Base-by-base conservation (phyloP, 2,888 invertebrate species). In the Slavum lentiscoides region DNA sequence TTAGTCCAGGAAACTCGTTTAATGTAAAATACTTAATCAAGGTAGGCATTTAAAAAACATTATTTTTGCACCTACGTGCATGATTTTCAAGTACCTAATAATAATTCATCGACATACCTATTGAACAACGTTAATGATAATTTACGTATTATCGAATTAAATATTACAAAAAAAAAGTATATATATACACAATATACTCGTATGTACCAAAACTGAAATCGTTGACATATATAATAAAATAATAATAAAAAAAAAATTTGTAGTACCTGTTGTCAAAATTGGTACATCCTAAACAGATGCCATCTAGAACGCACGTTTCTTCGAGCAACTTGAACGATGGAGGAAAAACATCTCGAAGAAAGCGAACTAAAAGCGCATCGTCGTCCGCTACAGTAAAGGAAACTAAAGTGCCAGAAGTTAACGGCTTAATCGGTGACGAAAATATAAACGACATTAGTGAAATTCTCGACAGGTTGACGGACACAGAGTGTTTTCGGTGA, bases 11-110 rank as follows among this genome's bases (percentile, higher is more conserved):
- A 11, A 37, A 61, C 19, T 77, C 77, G 6, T 77, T 67, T 21
- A 77, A 77, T 43, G 21, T 9, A 15, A 77, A 77, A 53, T 62
- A 77, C 53, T 11, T 77, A 19, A 69, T 77, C 11, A 77, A 77
- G 77, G 77, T 77, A 61, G 21, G 30, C 30, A 30, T 43, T 43
- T 58, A 43, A 43, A 58, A n/a, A 68, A 21, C 11, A 43, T 43
- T 43, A 43, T 9, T 43, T 43, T 43, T 43, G 7, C 11, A 43
- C 43, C 7, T 43, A 43, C 30, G 30, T 30, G 11, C 7, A 43
- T 6, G 43, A 43, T 43, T 43, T 43, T 43, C 11, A 4, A 30
- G 30, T 30, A 30, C 2, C 2, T 15, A 15, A 11, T 13, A 11
- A 13, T 49, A 13, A 13, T 49, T 13, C 1, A 13, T 49, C 15